Base-by-base conservation (phyloP, 2,888 invertebrate species). In the Protonemura montana region DNA sequence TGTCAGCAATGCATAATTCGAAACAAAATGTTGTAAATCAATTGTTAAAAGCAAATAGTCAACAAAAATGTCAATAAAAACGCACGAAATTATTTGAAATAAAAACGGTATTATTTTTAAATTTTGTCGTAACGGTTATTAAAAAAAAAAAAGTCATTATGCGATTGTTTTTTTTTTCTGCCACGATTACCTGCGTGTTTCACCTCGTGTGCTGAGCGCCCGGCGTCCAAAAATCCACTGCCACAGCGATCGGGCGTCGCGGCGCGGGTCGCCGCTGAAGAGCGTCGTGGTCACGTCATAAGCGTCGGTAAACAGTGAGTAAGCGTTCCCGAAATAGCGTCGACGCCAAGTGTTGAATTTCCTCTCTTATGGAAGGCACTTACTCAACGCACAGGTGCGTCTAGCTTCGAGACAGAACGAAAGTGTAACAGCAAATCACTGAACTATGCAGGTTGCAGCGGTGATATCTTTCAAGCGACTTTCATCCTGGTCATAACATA, bases 21-120 rank as follows among this genome's bases (percentile, higher is more conserved):
- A 35, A 3, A 35, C 10, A 35, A 35, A 35, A 35, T 35, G 35
- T 35, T 10, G 35, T 10, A 35, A 35, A 35, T 6, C 3, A 6
- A 3, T 35, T n/a, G n/a, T n/a, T n/a, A n/a, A n/a, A n/a, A n/a
- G n/a, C n/a, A n/a, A n/a, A n/a, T n/a, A n/a, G n/a, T n/a, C n/a
- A n/a, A n/a, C 27, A 59, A 84, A 84, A 30, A 84, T 13, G 59
- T 13, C 10, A 59, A 59, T 59, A 59, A 59, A 59, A 59, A 59
- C 16, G 10, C 16, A 59, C 10, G 59, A 26, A 77, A 35, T 35
- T 35, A 35, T 35, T 35, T 35, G 3, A 35, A 35, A 35, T 35
- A 35, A 35, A 35, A 10, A 35, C n/a, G n/a, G n/a, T n/a, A n/a
- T n/a, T n/a, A n/a, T n/a, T n/a, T n/a, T n/a, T n/a, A 35, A 35